A percentile compares a stretch with the other conserved stretches of the same genome.
phyloP scores from a whole-genome alignment of 2,888 invertebrate species.

The Drosophila tripunctata region DNA sequence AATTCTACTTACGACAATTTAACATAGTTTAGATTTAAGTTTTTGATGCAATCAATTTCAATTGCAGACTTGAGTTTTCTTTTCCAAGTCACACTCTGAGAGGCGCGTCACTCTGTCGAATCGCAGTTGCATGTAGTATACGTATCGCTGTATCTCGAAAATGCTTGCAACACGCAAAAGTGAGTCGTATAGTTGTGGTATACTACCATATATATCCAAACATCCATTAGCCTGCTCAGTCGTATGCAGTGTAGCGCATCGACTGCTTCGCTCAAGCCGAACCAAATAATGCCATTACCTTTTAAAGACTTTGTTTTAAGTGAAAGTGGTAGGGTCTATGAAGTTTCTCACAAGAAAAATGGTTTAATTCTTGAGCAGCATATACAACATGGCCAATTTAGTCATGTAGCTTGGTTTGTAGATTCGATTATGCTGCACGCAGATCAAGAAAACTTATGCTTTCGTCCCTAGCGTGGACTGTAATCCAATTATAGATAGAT shows the following conservation, averaged over 20 bases:
- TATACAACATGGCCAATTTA: too few species aligned
- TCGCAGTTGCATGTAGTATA: background rate
- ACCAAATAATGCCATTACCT: constrained; percentile 41
- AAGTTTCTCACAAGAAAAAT: too few species aligned
- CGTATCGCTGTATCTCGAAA: background rate
- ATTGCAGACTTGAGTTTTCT: background rate
- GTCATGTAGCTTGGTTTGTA: too few species aligned
- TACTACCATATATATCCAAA: background rate
- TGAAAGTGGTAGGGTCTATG: too few species aligned
- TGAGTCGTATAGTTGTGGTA: too few species aligned
- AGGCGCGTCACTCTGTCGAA: constrained; percentile 5
- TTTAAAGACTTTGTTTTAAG: too few species aligned
- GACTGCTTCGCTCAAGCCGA: constrained; percentile 50
- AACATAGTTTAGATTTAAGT: background rate
- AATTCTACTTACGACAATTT: too few species aligned
- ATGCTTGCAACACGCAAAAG: constrained; percentile 7
- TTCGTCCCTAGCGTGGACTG: too few species aligned
- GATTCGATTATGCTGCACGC: too few species aligned
- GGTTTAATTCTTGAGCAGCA: too few species aligned
- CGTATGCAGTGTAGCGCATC: constrained; percentile 54
- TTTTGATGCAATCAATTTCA: background rate
- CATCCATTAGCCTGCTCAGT: constrained; percentile 41
- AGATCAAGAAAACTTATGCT: too few species aligned
- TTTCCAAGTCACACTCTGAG: background rate
- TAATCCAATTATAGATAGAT: too few species aligned